A percentile compares a stretch with the other conserved stretches of the same genome.
phyloP scores from a whole-genome alignment of 2,113 vertebrate species.

The Amphilophus citrinellus region DNA sequence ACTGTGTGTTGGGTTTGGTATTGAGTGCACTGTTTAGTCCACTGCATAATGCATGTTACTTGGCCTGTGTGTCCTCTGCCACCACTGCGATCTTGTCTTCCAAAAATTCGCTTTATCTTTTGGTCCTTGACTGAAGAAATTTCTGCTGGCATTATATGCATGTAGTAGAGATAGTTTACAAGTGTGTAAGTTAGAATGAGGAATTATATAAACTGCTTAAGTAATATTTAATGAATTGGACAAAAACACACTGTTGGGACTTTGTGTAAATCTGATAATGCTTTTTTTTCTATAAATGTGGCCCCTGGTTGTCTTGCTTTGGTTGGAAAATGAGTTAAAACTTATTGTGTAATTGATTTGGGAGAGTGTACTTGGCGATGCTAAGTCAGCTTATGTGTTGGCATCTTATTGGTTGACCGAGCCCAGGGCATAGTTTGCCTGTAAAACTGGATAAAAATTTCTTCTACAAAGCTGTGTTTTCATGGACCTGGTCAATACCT shows the following conservation, averaged over 20 bases:
- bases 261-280: neutral
- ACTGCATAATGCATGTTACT: too few species aligned
- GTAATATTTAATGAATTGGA: too few species aligned
- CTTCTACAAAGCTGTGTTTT: neutral
- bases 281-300: neutral
- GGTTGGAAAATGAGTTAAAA: neutral
- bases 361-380: neutral
- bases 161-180: neutral
- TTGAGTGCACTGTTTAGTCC: neutral
- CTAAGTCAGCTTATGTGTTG: neutral
- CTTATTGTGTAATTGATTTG: neutral
- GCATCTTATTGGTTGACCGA: neutral
- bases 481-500: neutral
- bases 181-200: neutral
- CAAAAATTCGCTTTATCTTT: too few species aligned
- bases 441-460: neutral
- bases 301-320: neutral
- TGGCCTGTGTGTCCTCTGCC: too few species aligned
- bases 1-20: neutral
- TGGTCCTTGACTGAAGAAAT: too few species aligned
- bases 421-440: neutral
- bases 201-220: neutral
- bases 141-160: neutral
- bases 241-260: neutral
- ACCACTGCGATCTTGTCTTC: too few species aligned